Evolutionary conservation across 1,140 invertebrate genomes (phyloP).

Genomic region (Caenorhabditis elegans): WBcel235 BX284606.5:3981001-3981500

Average conservation of each 20-base stretch:
- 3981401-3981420: too few species aligned
- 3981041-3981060: neutral
- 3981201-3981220: neutral
- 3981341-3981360: neutral
- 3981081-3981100: neutral
- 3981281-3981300: neutral
- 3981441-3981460: neutral
- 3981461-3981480: neutral
- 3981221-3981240: too few species aligned
- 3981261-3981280: neutral
- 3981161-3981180: constrained; percentile 19
- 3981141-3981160: neutral
- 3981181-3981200: constrained; percentile 5
- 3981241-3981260: neutral
- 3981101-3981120: constrained; percentile 14
- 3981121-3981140: constrained; percentile 22
- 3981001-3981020: constrained; percentile 7
- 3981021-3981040: neutral
- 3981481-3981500: neutral
- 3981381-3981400: too few species aligned
- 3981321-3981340: neutral
- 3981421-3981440: neutral
- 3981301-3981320: neutral
- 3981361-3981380: too few species aligned
- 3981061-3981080: neutral